Evolutionary conservation across 2,888 invertebrate genomes (phyloP).

Genomic region (Chironomus tentans): DNA sequence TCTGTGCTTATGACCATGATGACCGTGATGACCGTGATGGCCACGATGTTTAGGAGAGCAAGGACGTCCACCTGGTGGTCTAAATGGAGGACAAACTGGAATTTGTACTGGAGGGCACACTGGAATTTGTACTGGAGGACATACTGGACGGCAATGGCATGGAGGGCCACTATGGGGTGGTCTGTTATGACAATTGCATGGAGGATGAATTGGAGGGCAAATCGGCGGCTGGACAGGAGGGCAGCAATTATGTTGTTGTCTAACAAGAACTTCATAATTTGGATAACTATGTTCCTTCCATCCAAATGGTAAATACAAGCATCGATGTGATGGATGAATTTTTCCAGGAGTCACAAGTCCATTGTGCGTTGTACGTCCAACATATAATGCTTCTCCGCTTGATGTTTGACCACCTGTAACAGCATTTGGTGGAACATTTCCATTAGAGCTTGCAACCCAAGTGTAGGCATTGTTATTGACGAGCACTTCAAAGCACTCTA

Average conservation of each 20-base stretch:
- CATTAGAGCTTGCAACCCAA: slow-evolving; percentile 32
- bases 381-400: slow-evolving; percentile 38
- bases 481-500: not conserved
- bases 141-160: too few species aligned
- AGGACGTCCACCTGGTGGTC: not conserved
- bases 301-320: slow-evolving; percentile 36
- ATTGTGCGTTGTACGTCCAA: slow-evolving; percentile 37
- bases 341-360: slow-evolving; percentile 32
- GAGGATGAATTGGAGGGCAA: not conserved
- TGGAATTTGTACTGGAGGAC: too few species aligned
- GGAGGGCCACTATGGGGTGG: too few species aligned
- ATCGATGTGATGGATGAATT: slow-evolving; percentile 39
- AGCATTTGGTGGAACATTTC: slow-evolving; percentile 38
- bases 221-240: not conserved
- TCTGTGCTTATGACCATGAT: not conserved
- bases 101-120: too few species aligned
- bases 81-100: not conserved
- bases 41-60: not conserved
- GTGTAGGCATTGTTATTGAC: too few species aligned
- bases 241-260: not conserved
- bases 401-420: slow-evolving; percentile 38
- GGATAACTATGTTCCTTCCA: slow-evolving; percentile 35
- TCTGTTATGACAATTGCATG: too few species aligned
- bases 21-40: not conserved
- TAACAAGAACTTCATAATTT: slow-evolving; percentile 33